Conservation (phyloP, 2,888 invertebrate genomes). For the Meliscaeva auricollis region DNA sequence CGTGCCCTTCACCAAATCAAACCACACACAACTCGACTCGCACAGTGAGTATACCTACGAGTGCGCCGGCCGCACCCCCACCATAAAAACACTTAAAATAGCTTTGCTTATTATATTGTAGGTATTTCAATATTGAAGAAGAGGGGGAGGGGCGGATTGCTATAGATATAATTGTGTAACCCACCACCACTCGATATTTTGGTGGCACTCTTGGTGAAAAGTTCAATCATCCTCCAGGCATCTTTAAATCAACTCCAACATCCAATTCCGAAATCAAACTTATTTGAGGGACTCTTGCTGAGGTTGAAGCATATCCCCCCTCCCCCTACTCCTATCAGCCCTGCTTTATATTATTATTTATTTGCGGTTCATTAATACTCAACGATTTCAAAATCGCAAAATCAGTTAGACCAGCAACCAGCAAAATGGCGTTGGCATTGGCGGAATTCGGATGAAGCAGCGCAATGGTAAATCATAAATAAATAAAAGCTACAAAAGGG, state of each 20-base stretch:
- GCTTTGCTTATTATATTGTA: conserved; percentile 32
- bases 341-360: conserved; percentile 58
- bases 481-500: conserved; percentile 65
- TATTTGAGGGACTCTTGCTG: conserved; percentile 10
- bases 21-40: conserved; percentile 49
- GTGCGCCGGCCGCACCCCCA: neutral
- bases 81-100: conserved; percentile 48
- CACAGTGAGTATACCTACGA: neutral
- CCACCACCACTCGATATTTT: conserved; percentile 15
- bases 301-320: neutral
- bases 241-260: conserved; percentile 59
- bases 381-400: conserved; percentile 73
- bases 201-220: conserved; percentile 50
- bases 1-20: conserved; percentile 59
- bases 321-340: neutral
- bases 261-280: conserved; percentile 12
- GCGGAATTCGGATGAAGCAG: neutral
- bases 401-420: conserved; percentile 65
- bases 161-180: neutral
- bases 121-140: neutral
- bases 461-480: conserved; percentile 67
- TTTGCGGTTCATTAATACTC: conserved; percentile 74
- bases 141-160: neutral
- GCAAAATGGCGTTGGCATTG: neutral
- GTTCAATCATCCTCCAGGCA: conserved; percentile 72